A percentile compares a stretch with the other conserved stretches of the same genome.
Conservation (phyloP, 2,113 vertebrate species). For the Sorex araneus region DNA sequence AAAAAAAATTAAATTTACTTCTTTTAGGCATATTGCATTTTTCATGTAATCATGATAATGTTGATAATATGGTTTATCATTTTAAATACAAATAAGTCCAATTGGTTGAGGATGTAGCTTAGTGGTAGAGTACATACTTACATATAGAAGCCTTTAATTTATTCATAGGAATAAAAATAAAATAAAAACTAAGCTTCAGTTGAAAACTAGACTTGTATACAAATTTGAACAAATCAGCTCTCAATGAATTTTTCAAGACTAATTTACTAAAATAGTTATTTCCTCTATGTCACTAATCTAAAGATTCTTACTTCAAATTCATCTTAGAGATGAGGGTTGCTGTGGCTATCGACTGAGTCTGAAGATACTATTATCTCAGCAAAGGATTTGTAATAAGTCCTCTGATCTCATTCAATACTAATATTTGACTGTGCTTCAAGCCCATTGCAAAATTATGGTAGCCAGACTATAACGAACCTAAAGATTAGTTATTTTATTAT, state of each 20-base stretch:
- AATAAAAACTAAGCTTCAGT: slow-evolving; percentile 2
- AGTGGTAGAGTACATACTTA: too few species aligned
- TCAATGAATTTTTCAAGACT: neutral
- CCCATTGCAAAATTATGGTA: slow-evolving; percentile 20
- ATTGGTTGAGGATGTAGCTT: too few species aligned
- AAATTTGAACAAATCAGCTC: neutral
- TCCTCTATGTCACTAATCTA: neutral
- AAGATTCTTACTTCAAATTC: slow-evolving; percentile 1
- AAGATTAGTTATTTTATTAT: neutral
- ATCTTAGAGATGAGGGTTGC: neutral
- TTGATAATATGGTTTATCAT: neutral
- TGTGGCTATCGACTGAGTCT: neutral
- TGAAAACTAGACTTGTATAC: neutral
- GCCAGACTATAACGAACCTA: slow-evolving; percentile 3
- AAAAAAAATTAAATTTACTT: neutral
- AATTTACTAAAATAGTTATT: neutral
- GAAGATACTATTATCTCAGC: slow-evolving; percentile 9
- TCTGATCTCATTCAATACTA: neutral
- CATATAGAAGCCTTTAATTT: too few species aligned
- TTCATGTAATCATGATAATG: neutral
- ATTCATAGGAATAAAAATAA: neutral
- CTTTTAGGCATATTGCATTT: neutral
- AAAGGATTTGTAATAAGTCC: neutral
- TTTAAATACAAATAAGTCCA: neutral
- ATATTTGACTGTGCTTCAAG: slow-evolving; percentile 37